Evolutionary conservation across 2,888 invertebrate species (phyloP), one percentile per base, ranked within the genome.

Genomic region (Cylindroiulus punctatus): DNA sequence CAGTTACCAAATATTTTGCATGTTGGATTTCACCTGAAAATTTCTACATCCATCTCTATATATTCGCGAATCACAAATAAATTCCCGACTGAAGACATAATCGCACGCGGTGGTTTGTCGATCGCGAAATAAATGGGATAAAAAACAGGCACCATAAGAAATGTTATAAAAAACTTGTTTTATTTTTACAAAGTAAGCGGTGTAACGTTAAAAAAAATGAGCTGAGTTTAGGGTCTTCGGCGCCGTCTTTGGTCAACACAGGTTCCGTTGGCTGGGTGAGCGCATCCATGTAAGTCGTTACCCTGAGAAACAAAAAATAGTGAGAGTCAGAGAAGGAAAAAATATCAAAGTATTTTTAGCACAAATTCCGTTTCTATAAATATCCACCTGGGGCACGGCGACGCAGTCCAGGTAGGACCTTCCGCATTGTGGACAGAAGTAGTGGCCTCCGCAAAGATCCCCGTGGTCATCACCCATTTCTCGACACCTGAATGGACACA

Each of bases 181-280:
- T 65, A 65, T 65, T 65, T 65, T 65, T 26, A 65, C 22, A 65
- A 65, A 65, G 12, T 65, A 65, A 26, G 10, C 12, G 65, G 65
- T 65, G 26, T 65, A 26, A 65, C 12, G 26, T 26, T 65, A 26
- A 65, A 65, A 65, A 44, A 65, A 8, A n/a, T 65, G 26, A 12
- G 26, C 22, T 8, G 47, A 22, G n/a, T 65, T 65, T 65, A 65
- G 65, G n/a, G n/a, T 65, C 65, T 26, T 65, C 10, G 65, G 12
- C 47, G n/a, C 42, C 19, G n/a, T 52, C 44, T 44, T 30, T 22
- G 47, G 42, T 36, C 36, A 4, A 47, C 65, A 32, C 85, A 85
- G 57, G 85, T 85, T 26, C 85, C 85, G 30, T 85, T 85, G 32
- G 85, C 85, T n/a, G 85, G 65, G 40, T 65, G 85, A 19, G 85